Conservation (phyloP, 2,113 vertebrate genomes). For the Rhinolophus ferrumequinum region DNA sequence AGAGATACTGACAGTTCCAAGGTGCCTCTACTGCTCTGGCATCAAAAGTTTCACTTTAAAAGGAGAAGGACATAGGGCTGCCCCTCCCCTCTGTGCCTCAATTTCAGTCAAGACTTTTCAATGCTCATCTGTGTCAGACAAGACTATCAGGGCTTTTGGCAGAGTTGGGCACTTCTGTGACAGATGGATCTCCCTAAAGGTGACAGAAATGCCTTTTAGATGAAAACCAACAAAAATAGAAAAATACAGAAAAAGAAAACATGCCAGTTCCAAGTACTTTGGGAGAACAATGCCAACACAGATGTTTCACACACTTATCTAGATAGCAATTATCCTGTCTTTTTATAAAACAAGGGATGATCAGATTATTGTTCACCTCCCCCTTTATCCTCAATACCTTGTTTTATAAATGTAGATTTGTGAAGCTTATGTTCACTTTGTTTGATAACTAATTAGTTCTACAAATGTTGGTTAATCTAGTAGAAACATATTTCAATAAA, state of each 20-base stretch:
- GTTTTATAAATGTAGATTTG: conserved; percentile 27
- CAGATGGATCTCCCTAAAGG: background rate
- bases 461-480: conserved; percentile 46
- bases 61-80: background rate
- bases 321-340: background rate
- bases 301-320: background rate
- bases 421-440: conserved; percentile 49
- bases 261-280: background rate
- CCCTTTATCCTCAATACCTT: conserved; percentile 22
- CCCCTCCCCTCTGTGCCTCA: background rate
- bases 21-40: background rate
- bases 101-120: conserved; percentile 12
- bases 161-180: background rate
- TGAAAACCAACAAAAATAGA: conserved; percentile 43
- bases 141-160: conserved; percentile 26
- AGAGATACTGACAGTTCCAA: background rate
- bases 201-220: conserved; percentile 30
- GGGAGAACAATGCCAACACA: background rate
- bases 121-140: conserved; percentile 8
- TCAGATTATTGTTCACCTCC: background rate
- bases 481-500: conserved; percentile 1
- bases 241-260: conserved; percentile 51
- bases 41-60: conserved; percentile 52
- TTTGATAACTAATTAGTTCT: conserved; percentile 39
- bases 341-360: conserved; percentile 10